A percentile compares a stretch with the other conserved stretches of the same genome.
Evolutionary conservation across 2,797 vertebrate genomes (phyloP).

Genomic region (Eulemur albifrons): DNA sequence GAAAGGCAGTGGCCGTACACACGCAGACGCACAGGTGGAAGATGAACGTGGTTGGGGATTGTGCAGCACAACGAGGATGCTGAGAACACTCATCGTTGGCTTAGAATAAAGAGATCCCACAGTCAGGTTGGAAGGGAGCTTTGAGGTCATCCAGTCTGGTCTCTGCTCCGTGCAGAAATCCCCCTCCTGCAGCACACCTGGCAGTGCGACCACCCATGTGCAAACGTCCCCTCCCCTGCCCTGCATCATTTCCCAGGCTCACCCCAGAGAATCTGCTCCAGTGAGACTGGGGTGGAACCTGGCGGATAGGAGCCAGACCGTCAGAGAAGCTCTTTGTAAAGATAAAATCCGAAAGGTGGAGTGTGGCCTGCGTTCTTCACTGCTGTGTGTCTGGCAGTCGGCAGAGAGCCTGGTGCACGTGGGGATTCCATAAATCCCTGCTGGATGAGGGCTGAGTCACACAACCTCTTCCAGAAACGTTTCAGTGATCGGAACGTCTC

Average conservation of each 20-base stretch:
- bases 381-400: background rate
- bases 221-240: background rate
- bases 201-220: background rate
- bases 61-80: no score
- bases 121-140: background rate
- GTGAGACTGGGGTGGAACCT: background rate
- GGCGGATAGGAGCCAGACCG: background rate
- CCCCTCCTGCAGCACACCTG: background rate
- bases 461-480: background rate
- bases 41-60: background rate
- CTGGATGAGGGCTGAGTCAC: background rate
- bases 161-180: background rate
- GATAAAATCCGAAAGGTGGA: background rate
- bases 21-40: accelerated
- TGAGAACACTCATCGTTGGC: background rate
- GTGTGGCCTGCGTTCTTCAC: background rate
- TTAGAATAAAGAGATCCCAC: background rate
- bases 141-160: background rate
- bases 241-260: background rate
- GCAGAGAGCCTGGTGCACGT: background rate
- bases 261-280: background rate
- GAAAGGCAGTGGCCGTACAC: accelerated
- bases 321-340: background rate
- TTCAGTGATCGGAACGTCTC: background rate
- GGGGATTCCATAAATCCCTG: background rate